Percentiles rank a stretch among this genome's conserved stretches.
These are phyloP conservation scores for Coleophora deauratella DNA, from an alignment of 2,888 invertebrate genomes.

Conservation along the genomic window DNA sequence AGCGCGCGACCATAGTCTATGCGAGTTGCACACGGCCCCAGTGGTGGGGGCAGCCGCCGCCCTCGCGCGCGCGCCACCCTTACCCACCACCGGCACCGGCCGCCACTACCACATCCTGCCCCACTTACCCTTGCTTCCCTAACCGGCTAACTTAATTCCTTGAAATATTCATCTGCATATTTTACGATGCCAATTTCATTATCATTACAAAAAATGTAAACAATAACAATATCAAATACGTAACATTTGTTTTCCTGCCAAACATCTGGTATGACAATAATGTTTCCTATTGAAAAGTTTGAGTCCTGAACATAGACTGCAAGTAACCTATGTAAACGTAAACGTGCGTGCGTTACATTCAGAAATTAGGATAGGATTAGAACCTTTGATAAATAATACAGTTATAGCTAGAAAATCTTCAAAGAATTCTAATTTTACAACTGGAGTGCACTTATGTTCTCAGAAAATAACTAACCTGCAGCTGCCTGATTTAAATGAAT, in stretches of 20 bases:
- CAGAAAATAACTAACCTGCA: too few relatives aligned
- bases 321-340: too few relatives aligned
- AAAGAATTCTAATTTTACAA: background rate
- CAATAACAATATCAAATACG: background rate
- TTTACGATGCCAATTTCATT: constrained; percentile 6
- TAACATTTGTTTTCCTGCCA: background rate
- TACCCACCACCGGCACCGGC: constrained; percentile 20
- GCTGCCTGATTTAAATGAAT: too few relatives aligned
- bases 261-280: too few relatives aligned
- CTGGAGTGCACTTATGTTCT: background rate
- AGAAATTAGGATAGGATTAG: too few relatives aligned
- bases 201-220: constrained; percentile 8
- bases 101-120: constrained; percentile 15
- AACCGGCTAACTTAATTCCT: too few relatives aligned
- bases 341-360: too few relatives aligned
- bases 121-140: background rate
- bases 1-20: constrained; percentile 67
- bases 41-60: constrained; percentile 51
- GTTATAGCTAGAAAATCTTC: background rate
- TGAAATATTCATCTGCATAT: background rate
- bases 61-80: constrained; percentile 31
- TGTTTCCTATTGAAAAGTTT: too few relatives aligned
- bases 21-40: constrained; percentile 72
- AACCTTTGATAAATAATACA: background rate
- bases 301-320: too few relatives aligned